phyloP scores from a whole-genome alignment of 2,888 invertebrate genomes.

The Acanthoscelides obtectus region DNA sequence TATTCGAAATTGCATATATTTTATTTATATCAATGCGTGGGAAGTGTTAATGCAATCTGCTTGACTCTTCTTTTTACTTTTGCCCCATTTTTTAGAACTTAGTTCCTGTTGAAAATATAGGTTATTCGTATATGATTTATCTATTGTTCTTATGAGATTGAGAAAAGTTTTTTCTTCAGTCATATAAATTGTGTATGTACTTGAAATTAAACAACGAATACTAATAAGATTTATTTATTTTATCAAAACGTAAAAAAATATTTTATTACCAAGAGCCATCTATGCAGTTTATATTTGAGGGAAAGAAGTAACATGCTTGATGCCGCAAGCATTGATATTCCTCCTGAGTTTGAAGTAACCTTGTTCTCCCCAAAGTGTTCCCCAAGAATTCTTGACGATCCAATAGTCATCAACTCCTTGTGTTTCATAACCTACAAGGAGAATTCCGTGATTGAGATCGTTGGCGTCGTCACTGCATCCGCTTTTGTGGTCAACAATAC shows the following conservation, averaged over 20 bases:
- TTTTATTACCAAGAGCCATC: background rate
- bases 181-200: background rate
- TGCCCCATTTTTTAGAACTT: too few relatives aligned
- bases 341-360: conserved; percentile 81
- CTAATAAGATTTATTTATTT: background rate
- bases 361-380: conserved; percentile 70
- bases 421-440: conserved; percentile 7
- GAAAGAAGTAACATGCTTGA: conserved; percentile 38
- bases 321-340: conserved; percentile 79
- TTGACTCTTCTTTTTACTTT: too few relatives aligned
- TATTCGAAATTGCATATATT: too few relatives aligned
- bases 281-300: background rate
- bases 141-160: too few relatives aligned
- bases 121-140: too few relatives aligned
- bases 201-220: background rate
- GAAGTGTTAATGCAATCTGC: too few relatives aligned
- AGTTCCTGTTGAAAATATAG: too few relatives aligned
- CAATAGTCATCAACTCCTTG: conserved; percentile 72
- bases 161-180: too few relatives aligned
- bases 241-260: background rate
- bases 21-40: too few relatives aligned
- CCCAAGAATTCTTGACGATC: conserved; percentile 86
- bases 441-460: conserved; percentile 6
- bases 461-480: background rate
- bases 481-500: background rate